These are phyloP conservation scores for Malurus cyaneus DNA, from an alignment of 2,113 vertebrate species.

Conservation along the genomic window DNA sequence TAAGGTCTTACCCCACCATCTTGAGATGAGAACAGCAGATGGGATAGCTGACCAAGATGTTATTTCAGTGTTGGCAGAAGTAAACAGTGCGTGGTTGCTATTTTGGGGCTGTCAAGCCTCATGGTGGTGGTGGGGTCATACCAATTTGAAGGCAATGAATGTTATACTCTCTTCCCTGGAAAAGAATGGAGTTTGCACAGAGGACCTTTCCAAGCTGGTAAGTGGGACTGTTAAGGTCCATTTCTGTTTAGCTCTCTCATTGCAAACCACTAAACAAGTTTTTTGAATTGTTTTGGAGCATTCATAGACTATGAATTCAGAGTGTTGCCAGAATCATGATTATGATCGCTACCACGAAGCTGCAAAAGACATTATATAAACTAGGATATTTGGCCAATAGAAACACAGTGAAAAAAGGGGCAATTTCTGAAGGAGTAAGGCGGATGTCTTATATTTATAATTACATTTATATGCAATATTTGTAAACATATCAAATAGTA, in stretches of 20 bases:
- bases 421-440: neutral
- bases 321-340: neutral
- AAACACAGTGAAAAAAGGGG: neutral
- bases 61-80: neutral
- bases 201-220: neutral
- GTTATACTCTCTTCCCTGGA: neutral
- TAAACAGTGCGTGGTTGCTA: neutral
- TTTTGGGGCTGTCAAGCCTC: neutral
- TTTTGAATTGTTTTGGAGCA: neutral
- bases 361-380: neutral
- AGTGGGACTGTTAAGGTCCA: neutral
- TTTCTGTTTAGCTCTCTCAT: neutral
- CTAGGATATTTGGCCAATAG: neutral
- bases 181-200: neutral
- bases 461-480: neutral
- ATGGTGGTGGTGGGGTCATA: rapidly evolving
- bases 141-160: neutral
- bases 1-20: neutral
- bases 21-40: neutral
- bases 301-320: neutral
- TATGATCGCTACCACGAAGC: neutral
- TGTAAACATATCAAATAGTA: neutral
- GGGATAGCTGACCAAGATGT: neutral
- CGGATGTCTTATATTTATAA: neutral
- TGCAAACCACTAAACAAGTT: neutral